Conservation (phyloP, 2,113 vertebrate species). For the Trichechus manatus region DNA sequence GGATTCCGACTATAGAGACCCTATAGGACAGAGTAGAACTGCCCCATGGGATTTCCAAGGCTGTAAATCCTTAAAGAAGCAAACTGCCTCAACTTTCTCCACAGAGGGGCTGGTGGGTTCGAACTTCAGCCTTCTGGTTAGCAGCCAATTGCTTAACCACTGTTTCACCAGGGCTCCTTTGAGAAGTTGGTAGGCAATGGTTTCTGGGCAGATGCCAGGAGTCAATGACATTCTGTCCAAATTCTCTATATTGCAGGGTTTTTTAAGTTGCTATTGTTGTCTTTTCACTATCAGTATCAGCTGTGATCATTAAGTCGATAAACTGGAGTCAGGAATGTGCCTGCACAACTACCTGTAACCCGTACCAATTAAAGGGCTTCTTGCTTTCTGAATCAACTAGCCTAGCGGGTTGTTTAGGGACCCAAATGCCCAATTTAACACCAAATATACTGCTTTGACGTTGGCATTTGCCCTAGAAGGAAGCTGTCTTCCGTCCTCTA, state of each 20-base stretch:
- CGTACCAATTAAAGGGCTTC: neutral
- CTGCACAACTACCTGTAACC: neutral
- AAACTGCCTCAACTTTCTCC: too few relatives aligned
- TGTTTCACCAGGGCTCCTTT: too few relatives aligned
- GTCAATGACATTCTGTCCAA: neutral
- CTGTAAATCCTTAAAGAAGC: too few relatives aligned
- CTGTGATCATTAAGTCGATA: neutral
- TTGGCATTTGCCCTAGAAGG: neutral
- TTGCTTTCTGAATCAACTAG: neutral
- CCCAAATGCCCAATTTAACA: neutral
- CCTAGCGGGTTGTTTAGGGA: accelerated
- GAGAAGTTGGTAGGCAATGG: too few relatives aligned
- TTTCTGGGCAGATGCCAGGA: neutral
- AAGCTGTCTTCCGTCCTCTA: neutral
- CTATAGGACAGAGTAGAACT: too few relatives aligned
- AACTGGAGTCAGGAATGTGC: neutral
- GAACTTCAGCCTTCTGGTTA: too few relatives aligned
- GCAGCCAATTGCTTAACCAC: too few relatives aligned
- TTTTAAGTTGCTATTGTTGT: neutral
- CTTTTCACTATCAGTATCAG: neutral
- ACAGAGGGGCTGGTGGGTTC: too few relatives aligned
- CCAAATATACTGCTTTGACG: neutral
- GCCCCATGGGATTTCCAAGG: too few relatives aligned
- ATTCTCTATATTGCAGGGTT: neutral
- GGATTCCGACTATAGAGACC: too few relatives aligned